Evolutionary conservation across 1,140 invertebrate species (phyloP).

Genomic region (Aleiodes sp.): DNA sequence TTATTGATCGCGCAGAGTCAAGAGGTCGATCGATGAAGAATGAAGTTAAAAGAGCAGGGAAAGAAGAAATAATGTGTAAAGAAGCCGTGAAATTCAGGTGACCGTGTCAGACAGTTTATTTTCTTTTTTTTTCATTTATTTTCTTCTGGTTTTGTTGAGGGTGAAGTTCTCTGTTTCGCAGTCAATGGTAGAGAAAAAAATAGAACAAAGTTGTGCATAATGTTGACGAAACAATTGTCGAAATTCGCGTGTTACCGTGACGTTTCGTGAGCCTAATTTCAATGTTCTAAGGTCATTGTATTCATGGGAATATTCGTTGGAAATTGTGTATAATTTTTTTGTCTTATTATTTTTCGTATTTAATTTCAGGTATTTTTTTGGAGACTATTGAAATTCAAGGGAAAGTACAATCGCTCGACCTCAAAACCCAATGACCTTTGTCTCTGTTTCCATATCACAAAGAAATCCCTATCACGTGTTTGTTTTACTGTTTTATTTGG

Average conservation of each 20-base stretch:
- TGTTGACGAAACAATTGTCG: too few relatives aligned
- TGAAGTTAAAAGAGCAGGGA: background rate
- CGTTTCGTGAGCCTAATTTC: background rate
- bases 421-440: background rate
- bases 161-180: too few relatives aligned
- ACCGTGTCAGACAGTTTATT: too few relatives aligned
- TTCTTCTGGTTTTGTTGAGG: too few relatives aligned
- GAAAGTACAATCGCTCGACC: slow-evolving; percentile 1
- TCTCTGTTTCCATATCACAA: slow-evolving; percentile 4
- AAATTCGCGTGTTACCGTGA: background rate
- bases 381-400: background rate
- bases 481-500: background rate
- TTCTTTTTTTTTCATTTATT: too few relatives aligned
- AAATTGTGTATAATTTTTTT: background rate
- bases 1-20: slow-evolving; percentile 4
- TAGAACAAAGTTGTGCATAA: background rate
- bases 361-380: background rate
- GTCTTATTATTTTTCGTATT: background rate
- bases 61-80: too few relatives aligned
- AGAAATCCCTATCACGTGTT: slow-evolving; percentile 5
- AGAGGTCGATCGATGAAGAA: slow-evolving; percentile 11
- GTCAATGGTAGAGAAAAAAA: background rate
- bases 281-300: background rate
- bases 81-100: background rate
- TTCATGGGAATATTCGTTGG: background rate